Evolutionary conservation across 1,140 invertebrate genomes (phyloP).

Genomic region (Apocrypta bakeri): DNA sequence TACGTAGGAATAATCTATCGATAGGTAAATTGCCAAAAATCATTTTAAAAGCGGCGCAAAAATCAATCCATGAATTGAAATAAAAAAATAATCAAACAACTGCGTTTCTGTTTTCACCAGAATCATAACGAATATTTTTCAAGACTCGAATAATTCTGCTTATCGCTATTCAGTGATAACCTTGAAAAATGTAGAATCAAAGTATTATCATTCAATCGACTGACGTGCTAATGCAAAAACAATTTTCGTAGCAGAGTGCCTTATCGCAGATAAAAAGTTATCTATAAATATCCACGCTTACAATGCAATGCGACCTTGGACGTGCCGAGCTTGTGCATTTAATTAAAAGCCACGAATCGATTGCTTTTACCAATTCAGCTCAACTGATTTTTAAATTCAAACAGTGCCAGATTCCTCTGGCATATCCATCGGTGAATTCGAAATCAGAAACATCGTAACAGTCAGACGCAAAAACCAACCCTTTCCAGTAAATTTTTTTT

Average conservation of each 20-base stretch:
- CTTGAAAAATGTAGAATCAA: conserved; percentile 17
- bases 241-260: not conserved
- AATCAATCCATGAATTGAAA: too few species aligned
- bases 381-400: too few species aligned
- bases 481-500: not conserved
- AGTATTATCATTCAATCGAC: not conserved
- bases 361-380: too few species aligned
- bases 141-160: not conserved
- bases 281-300: not conserved
- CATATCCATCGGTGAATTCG: not conserved
- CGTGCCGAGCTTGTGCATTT: not conserved
- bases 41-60: too few species aligned
- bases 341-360: not conserved
- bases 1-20: too few species aligned
- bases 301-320: not conserved
- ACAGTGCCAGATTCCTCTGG: too few species aligned
- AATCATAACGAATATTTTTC: not conserved
- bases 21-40: too few species aligned
- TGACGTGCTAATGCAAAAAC: conserved; percentile 13
- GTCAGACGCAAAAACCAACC: not conserved
- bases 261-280: not conserved
- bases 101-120: too few species aligned
- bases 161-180: not conserved
- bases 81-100: too few species aligned
- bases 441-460: not conserved